Base-by-base conservation (phyloP, 2,888 invertebrate species). In the Parochlus steinenii region DNA sequence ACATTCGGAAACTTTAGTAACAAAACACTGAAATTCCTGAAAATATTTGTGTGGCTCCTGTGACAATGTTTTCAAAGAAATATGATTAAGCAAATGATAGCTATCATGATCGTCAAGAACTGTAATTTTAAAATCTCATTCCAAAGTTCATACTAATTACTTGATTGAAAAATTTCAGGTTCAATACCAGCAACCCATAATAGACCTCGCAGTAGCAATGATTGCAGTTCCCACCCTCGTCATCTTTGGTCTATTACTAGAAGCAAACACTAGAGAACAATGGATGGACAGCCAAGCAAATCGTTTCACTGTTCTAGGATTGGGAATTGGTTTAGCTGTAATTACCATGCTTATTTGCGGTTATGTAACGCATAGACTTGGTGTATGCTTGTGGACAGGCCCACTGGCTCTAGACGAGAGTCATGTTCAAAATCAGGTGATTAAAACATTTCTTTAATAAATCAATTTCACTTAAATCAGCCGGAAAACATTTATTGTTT, bases 331-430 rank as follows among this genome's bases (percentile, higher is more conserved):
- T 8, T 53, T 61, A 51, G 46, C 61, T 11, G 42, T 56, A 10
- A 52, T 61, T 14, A 57, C 57, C 31, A 47, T 61, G 10, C 47
- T 60, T 32, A 56, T 61, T 35, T 61, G 60, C 35, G 58, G 58
- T 39, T 61, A 61, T 49, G 58, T 61, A 4, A 60, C 59, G 3
- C 59, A 59, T 40, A 53, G 61, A 32, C 54, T 61, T 52, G 61
- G 61, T 26, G 54, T 60, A 8, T 61, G 60, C 44, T 48, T 58
- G 25, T 60, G 61, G 61, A 50, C 56, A 5, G 58, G 58, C 10
- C 57, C 56, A 31, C 51, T 55, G 16, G 20, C 19, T 5, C 8
- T 22, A 3, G 31, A 34, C 16, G 20, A 17, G 12, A 11, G 5
- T 7, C 23, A 22, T 22, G 22, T 24, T 44, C 15, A 40, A 41